phyloP scores from a whole-genome alignment of 1,140 invertebrate genomes.

The Zaprionus gabonicus region DNA sequence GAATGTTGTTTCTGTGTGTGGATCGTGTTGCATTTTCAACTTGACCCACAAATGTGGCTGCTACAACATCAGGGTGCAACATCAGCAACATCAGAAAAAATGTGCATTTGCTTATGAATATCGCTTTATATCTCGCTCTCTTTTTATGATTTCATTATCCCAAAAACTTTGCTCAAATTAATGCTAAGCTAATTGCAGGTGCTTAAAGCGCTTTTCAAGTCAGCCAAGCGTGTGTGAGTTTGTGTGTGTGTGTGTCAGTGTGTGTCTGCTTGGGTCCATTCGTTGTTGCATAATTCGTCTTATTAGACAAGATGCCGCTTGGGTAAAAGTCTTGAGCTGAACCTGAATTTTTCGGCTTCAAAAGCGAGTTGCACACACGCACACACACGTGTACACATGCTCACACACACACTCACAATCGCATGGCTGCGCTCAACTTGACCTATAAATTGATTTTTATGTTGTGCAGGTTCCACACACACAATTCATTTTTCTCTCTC shows the following conservation, averaged over 20 bases:
- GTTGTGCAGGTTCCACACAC: constrained; percentile 74
- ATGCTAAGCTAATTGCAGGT: constrained; percentile 58
- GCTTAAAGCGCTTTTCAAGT: constrained; percentile 18
- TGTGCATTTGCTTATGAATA: constrained; percentile 11
- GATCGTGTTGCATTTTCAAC: constrained; percentile 75
- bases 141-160: constrained; percentile 6
- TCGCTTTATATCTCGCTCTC: constrained; percentile 2
- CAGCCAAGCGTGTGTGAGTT: constrained; percentile 5
- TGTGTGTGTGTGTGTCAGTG: constrained; percentile 7
- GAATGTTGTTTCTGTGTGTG: constrained; percentile 32
- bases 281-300: constrained; percentile 70
- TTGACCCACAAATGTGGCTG: constrained; percentile 66
- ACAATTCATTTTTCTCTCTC: constrained; percentile 36
- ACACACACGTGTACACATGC: constrained; percentile 24
- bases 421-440: constrained; percentile 67
- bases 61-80: constrained; percentile 19
- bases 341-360: constrained; percentile 69
- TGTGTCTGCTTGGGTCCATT: constrained; percentile 36
- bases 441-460: constrained; percentile 82
- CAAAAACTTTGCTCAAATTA: constrained; percentile 19
- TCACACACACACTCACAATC: constrained; percentile 7
- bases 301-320: constrained; percentile 73
- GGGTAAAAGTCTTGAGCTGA: constrained; percentile 70
- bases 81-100: constrained; percentile 20
- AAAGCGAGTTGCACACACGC: constrained; percentile 51